These are phyloP conservation scores for Cyanoramphus novaezelandiae DNA, from an alignment of 2,113 vertebrate genomes.

Conservation along the genomic window DNA sequence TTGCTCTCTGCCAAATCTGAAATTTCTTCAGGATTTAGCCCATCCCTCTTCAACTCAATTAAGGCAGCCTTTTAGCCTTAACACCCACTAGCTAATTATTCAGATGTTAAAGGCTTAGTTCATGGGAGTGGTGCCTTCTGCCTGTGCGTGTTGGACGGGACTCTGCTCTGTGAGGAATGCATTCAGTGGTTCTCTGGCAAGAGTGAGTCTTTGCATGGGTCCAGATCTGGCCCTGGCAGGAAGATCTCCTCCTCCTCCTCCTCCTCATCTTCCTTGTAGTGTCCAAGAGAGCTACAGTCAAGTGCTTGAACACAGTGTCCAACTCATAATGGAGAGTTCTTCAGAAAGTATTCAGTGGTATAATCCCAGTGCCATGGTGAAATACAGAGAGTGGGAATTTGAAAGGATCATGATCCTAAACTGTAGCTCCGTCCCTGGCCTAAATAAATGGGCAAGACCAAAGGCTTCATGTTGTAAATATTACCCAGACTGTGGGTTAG, in stretches of 20 bases:
- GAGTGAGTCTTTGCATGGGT: neutral
- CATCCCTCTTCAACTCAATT: neutral
- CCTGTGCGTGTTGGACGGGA: neutral
- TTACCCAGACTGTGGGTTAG: neutral
- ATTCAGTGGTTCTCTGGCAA: rapidly evolving
- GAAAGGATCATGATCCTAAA: neutral
- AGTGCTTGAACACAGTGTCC: neutral
- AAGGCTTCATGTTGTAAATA: neutral
- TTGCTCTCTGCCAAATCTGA: neutral
- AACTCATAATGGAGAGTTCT: neutral
- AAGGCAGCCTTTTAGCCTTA: neutral
- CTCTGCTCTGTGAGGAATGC: neutral
- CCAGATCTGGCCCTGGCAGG: neutral
- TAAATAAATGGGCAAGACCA: neutral
- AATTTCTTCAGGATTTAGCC: neutral
- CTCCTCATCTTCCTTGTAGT: neutral
- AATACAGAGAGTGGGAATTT: neutral
- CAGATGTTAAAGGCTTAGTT: neutral
- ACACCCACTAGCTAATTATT: neutral
- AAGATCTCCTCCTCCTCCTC: neutral
- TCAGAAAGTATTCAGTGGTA: neutral
- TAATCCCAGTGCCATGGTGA: neutral
- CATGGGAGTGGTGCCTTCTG: neutral
- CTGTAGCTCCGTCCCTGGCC: neutral
- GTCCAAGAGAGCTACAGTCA: neutral